phyloP scores from a whole-genome alignment of 2,113 vertebrate genomes.

The Myrmecobius fasciatus region DNA sequence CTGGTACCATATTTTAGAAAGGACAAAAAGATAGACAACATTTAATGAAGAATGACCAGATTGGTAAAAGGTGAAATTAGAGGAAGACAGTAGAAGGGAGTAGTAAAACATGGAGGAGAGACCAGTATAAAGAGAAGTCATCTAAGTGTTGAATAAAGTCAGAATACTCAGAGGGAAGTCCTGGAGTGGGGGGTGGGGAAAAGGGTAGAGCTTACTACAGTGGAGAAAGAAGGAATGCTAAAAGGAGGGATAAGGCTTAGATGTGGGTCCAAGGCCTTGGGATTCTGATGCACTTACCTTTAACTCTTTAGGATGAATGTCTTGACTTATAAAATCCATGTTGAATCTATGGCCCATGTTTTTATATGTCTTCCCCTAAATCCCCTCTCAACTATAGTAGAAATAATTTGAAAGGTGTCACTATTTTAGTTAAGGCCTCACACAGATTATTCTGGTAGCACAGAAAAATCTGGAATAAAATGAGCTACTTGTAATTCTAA shows the following conservation, averaged over 20 bases:
- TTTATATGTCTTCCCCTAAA: background rate
- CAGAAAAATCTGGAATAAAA: background rate
- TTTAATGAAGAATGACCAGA: background rate
- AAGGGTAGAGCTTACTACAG: background rate
- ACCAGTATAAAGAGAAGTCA: background rate
- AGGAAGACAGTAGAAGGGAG: background rate
- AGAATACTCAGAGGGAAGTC: background rate
- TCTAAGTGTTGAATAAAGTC: background rate
- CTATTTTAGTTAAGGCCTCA: background rate
- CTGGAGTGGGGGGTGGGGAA: too few relatives aligned
- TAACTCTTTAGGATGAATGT: background rate
- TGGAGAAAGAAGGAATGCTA: background rate
- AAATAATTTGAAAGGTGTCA: background rate
- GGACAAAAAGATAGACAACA: background rate
- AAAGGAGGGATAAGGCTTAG: background rate
- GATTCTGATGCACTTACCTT: background rate
- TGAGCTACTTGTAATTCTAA: background rate
- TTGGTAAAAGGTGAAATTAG: background rate
- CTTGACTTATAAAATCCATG: background rate
- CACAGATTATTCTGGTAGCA: background rate
- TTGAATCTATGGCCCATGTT: background rate
- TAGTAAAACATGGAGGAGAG: background rate
- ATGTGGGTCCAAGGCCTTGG: background rate
- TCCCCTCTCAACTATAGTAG: background rate
- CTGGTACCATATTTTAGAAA: background rate